Percentiles rank a stretch among this genome's conserved stretches.
These are phyloP conservation scores for Amyelois transitella DNA, from an alignment of 1,140 invertebrate genomes.

Conservation along the genomic window DNA sequence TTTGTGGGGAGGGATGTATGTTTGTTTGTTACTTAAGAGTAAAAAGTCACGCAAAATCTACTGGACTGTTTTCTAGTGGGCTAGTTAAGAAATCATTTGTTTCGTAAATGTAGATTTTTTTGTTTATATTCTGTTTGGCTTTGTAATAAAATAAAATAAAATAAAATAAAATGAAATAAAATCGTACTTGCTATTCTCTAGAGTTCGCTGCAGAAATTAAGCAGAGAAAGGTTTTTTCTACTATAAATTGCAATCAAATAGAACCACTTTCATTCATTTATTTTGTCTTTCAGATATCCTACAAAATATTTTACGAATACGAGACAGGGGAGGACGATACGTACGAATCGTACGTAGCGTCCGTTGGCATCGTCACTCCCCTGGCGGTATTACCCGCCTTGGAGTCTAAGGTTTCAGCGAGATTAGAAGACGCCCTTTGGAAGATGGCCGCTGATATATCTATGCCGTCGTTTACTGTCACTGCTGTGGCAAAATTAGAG, in stretches of 20 bases:
- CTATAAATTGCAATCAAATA: background rate
- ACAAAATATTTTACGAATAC: conserved; percentile 56
- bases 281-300: conserved; percentile 48
- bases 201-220: no score
- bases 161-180: no score
- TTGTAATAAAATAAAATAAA: no score
- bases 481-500: conserved; percentile 55
- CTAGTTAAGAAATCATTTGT: no score
- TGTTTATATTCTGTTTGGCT: no score
- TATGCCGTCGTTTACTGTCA: conserved; percentile 63
- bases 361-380: conserved; percentile 50
- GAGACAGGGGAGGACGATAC: conserved; percentile 60
- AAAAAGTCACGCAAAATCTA: no score
- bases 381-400: conserved; percentile 51
- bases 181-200: no score
- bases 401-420: conserved; percentile 44
- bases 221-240: no score
- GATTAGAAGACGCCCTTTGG: conserved; percentile 58
- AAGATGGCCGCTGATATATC: conserved; percentile 57
- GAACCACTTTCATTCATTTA: background rate
- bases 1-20: no score
- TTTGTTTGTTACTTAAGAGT: no score
- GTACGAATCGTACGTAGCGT: conserved; percentile 50
- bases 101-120: no score
- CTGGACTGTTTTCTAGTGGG: no score